Conservation (phyloP, 2,888 invertebrate species). For the Protophormia terraenovae region DNA sequence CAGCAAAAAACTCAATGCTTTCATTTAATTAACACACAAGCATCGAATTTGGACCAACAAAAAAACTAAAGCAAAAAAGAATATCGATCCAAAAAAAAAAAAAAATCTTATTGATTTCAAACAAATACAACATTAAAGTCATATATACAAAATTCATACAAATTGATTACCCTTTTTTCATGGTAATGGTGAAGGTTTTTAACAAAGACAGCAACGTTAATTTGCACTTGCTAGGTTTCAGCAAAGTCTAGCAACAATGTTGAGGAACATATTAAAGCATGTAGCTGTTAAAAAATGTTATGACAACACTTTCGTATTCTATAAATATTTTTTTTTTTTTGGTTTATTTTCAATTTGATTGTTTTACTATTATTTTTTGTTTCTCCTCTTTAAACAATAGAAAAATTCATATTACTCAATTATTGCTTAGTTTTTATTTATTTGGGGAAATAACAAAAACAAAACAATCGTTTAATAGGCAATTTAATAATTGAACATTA, state of each 20-base stretch:
- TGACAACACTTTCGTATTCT: constrained; percentile 1
- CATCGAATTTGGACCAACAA: neutral
- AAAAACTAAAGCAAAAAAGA: neutral
- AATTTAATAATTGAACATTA: constrained; percentile 60
- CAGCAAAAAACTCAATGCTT: neutral
- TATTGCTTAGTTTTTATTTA: neutral
- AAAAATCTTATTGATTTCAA: neutral
- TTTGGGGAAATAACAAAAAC: constrained; percentile 4
- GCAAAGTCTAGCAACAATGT: constrained; percentile 30
- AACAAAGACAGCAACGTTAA: neutral
- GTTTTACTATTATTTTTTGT: neutral
- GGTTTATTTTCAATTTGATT: neutral
- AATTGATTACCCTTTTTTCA: neutral
- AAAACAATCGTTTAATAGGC: constrained; percentile 48
- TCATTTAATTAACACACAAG: neutral
- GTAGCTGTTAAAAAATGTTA: neutral
- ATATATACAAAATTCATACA: neutral
- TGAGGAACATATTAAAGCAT: constrained; percentile 24
- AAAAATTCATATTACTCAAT: constrained; percentile 25
- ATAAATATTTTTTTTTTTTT: constrained; percentile 6
- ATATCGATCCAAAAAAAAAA: neutral
- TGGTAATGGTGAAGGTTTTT: neutral
- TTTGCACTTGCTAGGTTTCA: constrained; percentile 48
- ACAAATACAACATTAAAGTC: neutral
- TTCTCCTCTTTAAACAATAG: constrained; percentile 43